Evolutionary conservation across 2,888 invertebrate species (phyloP).

Genomic region (Sinelater perroti): DNA sequence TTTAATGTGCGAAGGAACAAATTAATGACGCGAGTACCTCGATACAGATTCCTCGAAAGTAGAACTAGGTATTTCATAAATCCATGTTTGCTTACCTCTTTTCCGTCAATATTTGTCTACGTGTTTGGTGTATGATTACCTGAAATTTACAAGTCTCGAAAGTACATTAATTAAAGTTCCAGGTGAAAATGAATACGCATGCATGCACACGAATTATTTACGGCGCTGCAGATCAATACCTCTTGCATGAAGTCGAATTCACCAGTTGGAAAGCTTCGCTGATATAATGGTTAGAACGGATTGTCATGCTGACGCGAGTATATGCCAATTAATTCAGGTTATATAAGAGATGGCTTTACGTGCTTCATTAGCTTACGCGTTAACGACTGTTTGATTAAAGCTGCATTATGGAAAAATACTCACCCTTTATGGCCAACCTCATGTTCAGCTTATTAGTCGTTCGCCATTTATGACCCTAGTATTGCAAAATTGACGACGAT

Average conservation of each 20-base stretch:
- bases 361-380: slow-evolving; percentile 28
- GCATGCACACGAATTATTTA: background rate
- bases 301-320: slow-evolving; percentile 20
- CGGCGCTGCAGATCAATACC: background rate
- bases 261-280: background rate
- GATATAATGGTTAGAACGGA: slow-evolving; percentile 8
- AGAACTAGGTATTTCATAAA: background rate
- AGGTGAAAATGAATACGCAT: slow-evolving; percentile 4
- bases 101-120: slow-evolving; percentile 11
- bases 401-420: slow-evolving; percentile 3
- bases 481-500: too few relatives aligned
- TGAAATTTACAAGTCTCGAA: background rate
- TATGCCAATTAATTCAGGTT: slow-evolving; percentile 20
- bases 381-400: slow-evolving; percentile 22
- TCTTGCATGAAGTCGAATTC: background rate
- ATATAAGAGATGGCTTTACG: slow-evolving; percentile 22
- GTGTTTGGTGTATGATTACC: background rate
- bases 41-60: too few relatives aligned
- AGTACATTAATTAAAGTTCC: slow-evolving; percentile 5
- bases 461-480: too few relatives aligned
- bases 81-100: background rate
- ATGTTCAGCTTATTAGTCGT: too few relatives aligned
- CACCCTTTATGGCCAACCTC: too few relatives aligned
- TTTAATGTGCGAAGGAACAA: too few relatives aligned
- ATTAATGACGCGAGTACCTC: too few relatives aligned